These are phyloP conservation scores for Arenaria interpres DNA, from an alignment of 2,113 vertebrate genomes.

Conservation along the genomic window DNA sequence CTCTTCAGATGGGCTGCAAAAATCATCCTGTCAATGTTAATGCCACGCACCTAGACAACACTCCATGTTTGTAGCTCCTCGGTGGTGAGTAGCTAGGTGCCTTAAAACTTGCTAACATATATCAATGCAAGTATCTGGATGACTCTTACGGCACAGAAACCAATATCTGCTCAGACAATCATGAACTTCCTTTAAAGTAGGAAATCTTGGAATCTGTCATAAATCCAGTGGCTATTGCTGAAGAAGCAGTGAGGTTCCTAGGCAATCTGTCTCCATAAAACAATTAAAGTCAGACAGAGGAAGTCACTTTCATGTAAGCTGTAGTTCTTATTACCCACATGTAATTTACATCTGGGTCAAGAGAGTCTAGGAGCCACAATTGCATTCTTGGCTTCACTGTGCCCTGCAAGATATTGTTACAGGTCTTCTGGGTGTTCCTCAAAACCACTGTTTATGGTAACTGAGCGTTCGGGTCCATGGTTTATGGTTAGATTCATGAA, in stretches of 20 bases:
- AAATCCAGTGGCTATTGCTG: constrained; percentile 8
- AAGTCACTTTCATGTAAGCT: constrained; percentile 60
- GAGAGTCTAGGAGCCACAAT: not conserved
- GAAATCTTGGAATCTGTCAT: not conserved
- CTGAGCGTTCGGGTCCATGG: not conserved
- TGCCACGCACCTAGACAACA: not conserved
- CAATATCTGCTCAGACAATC: not conserved
- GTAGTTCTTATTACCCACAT: constrained; percentile 13
- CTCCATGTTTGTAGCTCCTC: not conserved
- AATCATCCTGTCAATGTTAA: not conserved
- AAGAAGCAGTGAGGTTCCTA: not conserved
- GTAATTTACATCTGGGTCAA: constrained; percentile 32
- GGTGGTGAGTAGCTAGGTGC: not conserved
- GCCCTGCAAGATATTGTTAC: not conserved
- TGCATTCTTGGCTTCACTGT: not conserved
- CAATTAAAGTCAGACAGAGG: constrained; percentile 60
- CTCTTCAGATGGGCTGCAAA: not conserved
- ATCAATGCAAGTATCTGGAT: not conserved
- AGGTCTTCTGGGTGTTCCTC: not conserved
- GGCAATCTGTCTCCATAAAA: constrained; percentile 45
- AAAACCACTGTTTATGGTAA: not conserved
- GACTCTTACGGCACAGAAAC: not conserved
- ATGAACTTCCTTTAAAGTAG: not conserved
- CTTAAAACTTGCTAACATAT: not conserved
- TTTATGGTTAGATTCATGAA: constrained; percentile 24